A percentile compares a stretch with the other conserved stretches of the same genome.
Evolutionary conservation across 2,113 vertebrate genomes (phyloP).

Genomic region (Colius striatus): DNA sequence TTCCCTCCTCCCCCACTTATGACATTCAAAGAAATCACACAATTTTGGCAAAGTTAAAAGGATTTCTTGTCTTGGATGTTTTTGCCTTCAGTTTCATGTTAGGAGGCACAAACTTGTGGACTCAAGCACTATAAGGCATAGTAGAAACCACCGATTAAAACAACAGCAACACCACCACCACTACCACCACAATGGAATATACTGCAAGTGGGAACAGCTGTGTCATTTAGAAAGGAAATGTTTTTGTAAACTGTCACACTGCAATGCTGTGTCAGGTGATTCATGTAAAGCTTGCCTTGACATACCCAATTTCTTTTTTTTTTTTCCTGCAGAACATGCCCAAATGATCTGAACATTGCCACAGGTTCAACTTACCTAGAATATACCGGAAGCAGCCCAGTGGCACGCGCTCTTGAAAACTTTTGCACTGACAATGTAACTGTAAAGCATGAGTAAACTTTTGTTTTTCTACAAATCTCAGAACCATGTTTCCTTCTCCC

Average conservation of each 20-base stretch:
- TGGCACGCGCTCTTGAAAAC: slow-evolving; percentile 65
- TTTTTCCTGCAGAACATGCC: slow-evolving; percentile 62
- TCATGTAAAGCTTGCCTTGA: slow-evolving; percentile 69
- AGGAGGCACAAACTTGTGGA: slow-evolving; percentile 80
- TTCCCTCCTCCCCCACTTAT: slow-evolving; percentile 36
- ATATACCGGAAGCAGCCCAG: slow-evolving; percentile 50
- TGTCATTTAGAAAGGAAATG: slow-evolving; percentile 57
- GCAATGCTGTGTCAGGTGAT: slow-evolving; percentile 65
- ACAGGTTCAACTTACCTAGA: slow-evolving; percentile 63
- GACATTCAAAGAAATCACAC: slow-evolving; percentile 71
- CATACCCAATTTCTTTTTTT: slow-evolving; percentile 23
- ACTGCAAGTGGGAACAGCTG: slow-evolving; percentile 70
- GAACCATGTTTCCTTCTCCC: slow-evolving; percentile 58
- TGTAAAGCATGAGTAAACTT: slow-evolving; percentile 75
- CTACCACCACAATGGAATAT: slow-evolving; percentile 53
- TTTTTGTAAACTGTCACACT: slow-evolving; percentile 74
- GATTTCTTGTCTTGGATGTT: slow-evolving; percentile 35
- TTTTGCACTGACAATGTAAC: slow-evolving; percentile 71
- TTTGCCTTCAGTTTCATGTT: slow-evolving; percentile 73
- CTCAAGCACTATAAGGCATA: slow-evolving; percentile 85
- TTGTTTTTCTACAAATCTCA: slow-evolving; percentile 73
- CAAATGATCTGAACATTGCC: slow-evolving; percentile 61
- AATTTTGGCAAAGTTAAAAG: slow-evolving; percentile 71
- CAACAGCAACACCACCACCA: neutral
- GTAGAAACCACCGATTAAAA: slow-evolving; percentile 76